Conservation (phyloP, 1,140 invertebrate genomes). For the Drosophila sucinea region DNA sequence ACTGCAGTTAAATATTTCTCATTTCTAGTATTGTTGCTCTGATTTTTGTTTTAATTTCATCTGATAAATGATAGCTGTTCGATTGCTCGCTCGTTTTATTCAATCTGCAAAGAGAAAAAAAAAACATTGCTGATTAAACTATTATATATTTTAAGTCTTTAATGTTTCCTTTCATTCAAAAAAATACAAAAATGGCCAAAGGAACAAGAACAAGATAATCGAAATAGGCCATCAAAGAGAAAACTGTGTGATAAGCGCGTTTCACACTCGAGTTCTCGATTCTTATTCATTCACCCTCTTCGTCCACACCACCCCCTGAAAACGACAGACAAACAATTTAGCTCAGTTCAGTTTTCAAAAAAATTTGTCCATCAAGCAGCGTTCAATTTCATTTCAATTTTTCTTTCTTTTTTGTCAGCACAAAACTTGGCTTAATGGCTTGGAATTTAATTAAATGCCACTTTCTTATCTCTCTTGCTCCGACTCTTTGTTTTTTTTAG, state of each 20-base stretch:
- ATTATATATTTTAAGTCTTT: no score
- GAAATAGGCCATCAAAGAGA: slow-evolving; percentile 3
- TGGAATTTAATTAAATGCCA: slow-evolving; percentile 73
- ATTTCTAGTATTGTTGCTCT: slow-evolving; percentile 37
- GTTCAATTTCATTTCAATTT: slow-evolving; percentile 48
- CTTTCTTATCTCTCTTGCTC: slow-evolving; percentile 4
- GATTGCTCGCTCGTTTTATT: slow-evolving; percentile 80
- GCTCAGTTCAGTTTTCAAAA: neutral
- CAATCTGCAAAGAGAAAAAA: slow-evolving; percentile 61
- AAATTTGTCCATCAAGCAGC: slow-evolving; percentile 17
- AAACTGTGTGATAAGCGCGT: slow-evolving; percentile 45
- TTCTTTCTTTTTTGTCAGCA: slow-evolving; percentile 39
- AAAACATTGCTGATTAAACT: neutral
- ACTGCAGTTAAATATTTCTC: slow-evolving; percentile 39
- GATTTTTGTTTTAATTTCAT: slow-evolving; percentile 9
- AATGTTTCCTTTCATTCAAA: neutral
- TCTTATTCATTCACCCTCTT: slow-evolving; percentile 20
- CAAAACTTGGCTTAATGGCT: slow-evolving; percentile 62
- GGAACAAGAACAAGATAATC: neutral
- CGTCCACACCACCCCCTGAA: slow-evolving; percentile 21
- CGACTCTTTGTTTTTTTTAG: neutral
- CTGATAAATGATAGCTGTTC: slow-evolving; percentile 76
- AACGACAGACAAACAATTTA: slow-evolving; percentile 6
- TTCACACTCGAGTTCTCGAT: slow-evolving; percentile 24
- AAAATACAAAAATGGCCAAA: neutral